Evolutionary conservation across 53 echinoderm and acorn worm genomes (phyloP).

Genomic region (Crossaster papposus): DNA sequence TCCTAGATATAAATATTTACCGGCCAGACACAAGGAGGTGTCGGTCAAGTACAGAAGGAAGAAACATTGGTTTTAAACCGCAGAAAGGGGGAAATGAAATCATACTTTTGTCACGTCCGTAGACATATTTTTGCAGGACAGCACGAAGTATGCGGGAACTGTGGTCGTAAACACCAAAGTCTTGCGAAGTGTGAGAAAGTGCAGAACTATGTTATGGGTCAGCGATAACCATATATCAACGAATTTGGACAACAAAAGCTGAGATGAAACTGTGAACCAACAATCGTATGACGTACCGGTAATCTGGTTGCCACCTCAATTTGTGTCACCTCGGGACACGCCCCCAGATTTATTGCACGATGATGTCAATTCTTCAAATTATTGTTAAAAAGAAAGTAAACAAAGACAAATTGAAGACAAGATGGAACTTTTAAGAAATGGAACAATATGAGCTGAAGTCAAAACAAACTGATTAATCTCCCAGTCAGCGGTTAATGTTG

Average conservation of each 20-base stretch:
- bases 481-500: not conserved
- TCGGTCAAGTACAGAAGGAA: not conserved
- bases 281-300: not conserved
- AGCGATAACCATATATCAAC: not conserved
- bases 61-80: not conserved
- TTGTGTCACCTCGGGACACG: not conserved
- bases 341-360: not conserved
- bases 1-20: conserved; percentile 11
- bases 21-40: not conserved
- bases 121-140: not conserved
- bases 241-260: not conserved
- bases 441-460: not conserved
- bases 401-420: not conserved
- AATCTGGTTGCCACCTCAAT: not conserved
- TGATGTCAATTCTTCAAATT: not conserved
- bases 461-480: not conserved
- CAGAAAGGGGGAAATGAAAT: not conserved
- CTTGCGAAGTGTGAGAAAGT: not conserved
- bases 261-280: not conserved
- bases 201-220: not conserved
- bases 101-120: conserved; percentile 1
- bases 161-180: not conserved
- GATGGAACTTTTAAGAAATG: not conserved
- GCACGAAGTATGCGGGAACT: too few species aligned
- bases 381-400: not conserved